Evolutionary conservation across 1,140 invertebrate species (phyloP).

Genomic region (Zaprionus gabonicus): DNA sequence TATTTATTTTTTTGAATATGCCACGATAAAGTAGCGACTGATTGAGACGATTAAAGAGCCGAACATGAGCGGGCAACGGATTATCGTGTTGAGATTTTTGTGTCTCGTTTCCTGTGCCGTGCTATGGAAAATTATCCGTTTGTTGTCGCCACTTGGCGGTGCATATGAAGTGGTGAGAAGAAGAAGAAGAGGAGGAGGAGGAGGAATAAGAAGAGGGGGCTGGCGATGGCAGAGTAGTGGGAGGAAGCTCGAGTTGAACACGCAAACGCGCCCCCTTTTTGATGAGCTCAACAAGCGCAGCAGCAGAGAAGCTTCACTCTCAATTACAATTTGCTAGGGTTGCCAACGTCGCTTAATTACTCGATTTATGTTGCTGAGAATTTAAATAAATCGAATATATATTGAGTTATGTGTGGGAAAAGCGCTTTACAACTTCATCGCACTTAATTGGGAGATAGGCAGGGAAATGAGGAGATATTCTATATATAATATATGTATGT

Average conservation of each 20-base stretch:
- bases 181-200: conserved; percentile 23
- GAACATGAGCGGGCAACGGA: conserved; percentile 55
- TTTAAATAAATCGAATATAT: conserved; percentile 62
- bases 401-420: conserved; percentile 55
- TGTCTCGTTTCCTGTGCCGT: conserved; percentile 65
- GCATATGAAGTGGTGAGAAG: conserved; percentile 15
- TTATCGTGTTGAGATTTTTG: conserved; percentile 57
- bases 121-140: conserved; percentile 25
- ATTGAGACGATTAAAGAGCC: conserved; percentile 56
- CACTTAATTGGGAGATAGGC: conserved; percentile 40
- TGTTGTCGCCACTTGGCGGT: conserved; percentile 51
- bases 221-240: background rate
- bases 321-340: conserved; percentile 72
- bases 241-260: conserved; percentile 19
- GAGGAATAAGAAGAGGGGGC: conserved; percentile 6
- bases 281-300: conserved; percentile 30
- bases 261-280: conserved; percentile 58
- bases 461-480: background rate
- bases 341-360: conserved; percentile 50
- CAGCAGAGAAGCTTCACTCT: conserved; percentile 29
- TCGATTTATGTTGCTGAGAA: conserved; percentile 36
- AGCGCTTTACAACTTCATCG: conserved; percentile 45
- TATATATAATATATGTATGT: background rate
- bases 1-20: conserved; percentile 55
- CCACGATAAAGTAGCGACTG: conserved; percentile 61